Evolutionary conservation across 2,797 vertebrate genomes (phyloP).

Genomic region (Mormyrops boulengeri): DNA sequence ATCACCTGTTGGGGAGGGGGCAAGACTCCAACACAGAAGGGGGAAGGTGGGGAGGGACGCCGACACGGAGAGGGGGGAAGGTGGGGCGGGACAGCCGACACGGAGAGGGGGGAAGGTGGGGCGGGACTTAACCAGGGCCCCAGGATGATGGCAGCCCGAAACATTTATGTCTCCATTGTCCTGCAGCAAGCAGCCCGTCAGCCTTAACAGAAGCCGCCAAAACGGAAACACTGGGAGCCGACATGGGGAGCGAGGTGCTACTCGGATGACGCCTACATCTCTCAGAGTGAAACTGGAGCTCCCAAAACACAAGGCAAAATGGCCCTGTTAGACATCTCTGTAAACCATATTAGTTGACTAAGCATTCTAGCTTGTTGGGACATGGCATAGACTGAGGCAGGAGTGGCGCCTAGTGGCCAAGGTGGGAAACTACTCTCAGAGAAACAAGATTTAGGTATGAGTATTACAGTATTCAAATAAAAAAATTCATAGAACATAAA

Average conservation of each 20-base stretch:
- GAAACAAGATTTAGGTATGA: not conserved
- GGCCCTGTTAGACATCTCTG: not conserved
- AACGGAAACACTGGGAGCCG: not conserved
- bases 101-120: not conserved
- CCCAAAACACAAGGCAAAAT: conserved; percentile 4
- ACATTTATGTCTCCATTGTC: not conserved
- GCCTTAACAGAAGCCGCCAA: not conserved
- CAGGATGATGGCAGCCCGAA: not conserved
- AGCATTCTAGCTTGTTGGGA: not conserved
- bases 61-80: too few species aligned
- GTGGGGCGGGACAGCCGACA: not conserved
- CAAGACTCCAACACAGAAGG: not conserved
- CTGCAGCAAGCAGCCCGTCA: not conserved
- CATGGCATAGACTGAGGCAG: not conserved
- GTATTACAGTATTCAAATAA: not conserved
- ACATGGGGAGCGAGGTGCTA: conserved; percentile 19
- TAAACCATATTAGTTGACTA: not conserved
- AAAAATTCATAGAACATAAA: not conserved
- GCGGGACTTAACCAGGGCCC: not conserved
- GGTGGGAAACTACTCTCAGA: not conserved
- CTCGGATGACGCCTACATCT: conserved; percentile 15
- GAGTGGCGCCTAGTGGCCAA: conserved; percentile 34
- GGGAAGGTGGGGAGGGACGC: too few species aligned
- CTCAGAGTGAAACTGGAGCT: conserved; percentile 24
- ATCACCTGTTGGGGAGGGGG: too few species aligned